Evolutionary conservation across 1,140 invertebrate species (phyloP).

Genomic region (Drosophila ananassae): DNA sequence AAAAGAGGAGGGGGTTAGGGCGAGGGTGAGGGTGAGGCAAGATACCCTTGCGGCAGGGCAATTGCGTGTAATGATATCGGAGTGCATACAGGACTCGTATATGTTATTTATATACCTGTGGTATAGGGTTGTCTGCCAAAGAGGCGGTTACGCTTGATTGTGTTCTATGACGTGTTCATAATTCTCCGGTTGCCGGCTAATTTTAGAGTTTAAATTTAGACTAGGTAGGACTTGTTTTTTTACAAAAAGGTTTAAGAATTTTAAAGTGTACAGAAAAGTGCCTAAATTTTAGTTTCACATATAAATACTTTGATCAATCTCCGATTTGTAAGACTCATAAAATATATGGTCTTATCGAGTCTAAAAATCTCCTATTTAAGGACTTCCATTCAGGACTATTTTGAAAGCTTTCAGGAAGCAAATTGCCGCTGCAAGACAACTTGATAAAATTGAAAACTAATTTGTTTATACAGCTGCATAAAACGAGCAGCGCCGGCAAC

Average conservation of each 20-base stretch:
- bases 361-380: not conserved
- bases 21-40: constrained; percentile 14
- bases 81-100: constrained; percentile 15
- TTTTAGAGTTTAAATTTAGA: constrained; percentile 4
- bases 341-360: not conserved
- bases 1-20: constrained; percentile 24
- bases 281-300: too few species aligned
- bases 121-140: constrained; percentile 47
- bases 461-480: constrained; percentile 83
- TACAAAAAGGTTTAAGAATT: not conserved
- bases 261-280: too few species aligned
- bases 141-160: constrained; percentile 80
- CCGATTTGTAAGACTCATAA: too few species aligned
- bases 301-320: too few species aligned
- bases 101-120: not conserved
- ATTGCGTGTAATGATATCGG: constrained; percentile 74
- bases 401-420: constrained; percentile 22
- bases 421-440: constrained; percentile 56
- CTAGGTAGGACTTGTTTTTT: not conserved
- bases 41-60: constrained; percentile 50
- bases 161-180: constrained; percentile 76
- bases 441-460: constrained; percentile 82
- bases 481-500: constrained; percentile 71
- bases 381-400: not conserved
- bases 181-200: constrained; percentile 33